A percentile compares a stretch with the other conserved stretches of the same genome.
Evolutionary conservation across 2,113 vertebrate species (phyloP).

Genomic region (Oenanthe melanoleuca): DNA sequence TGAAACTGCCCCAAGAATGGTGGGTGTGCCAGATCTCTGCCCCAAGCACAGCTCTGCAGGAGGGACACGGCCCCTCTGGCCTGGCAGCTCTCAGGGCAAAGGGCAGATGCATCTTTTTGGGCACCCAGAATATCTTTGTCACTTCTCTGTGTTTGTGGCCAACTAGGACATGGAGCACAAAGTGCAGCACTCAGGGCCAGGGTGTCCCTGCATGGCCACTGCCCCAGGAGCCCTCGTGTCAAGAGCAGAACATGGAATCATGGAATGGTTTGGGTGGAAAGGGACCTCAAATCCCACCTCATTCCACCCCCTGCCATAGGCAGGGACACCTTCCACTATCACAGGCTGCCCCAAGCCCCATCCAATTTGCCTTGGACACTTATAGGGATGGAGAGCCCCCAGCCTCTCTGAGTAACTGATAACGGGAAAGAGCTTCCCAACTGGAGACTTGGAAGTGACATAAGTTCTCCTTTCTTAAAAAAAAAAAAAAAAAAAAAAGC

Average conservation of each 20-base stretch:
- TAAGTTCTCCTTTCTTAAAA: neutral
- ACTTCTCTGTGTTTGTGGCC: rapidly evolving
- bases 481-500: neutral
- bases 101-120: neutral
- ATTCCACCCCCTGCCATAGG: neutral
- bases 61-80: rapidly evolving
- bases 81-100: neutral
- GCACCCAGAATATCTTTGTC: neutral
- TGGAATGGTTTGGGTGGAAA: neutral
- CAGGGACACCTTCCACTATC: neutral
- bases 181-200: neutral
- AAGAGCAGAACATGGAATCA: neutral
- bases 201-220: rapidly evolving
- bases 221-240: neutral
- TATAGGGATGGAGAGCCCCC: neutral
- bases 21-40: neutral
- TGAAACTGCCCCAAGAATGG: no score
- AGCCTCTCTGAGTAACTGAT: neutral
- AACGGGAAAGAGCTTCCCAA: neutral
- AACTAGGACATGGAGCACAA: rapidly evolving
- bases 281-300: neutral
- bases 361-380: neutral
- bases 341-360: neutral
- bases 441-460: neutral
- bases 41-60: rapidly evolving